Percentiles rank a stretch among this genome's conserved stretches.
phyloP scores from a whole-genome alignment of 2,113 vertebrate genomes.

The Burhinus bistriatus region DNA sequence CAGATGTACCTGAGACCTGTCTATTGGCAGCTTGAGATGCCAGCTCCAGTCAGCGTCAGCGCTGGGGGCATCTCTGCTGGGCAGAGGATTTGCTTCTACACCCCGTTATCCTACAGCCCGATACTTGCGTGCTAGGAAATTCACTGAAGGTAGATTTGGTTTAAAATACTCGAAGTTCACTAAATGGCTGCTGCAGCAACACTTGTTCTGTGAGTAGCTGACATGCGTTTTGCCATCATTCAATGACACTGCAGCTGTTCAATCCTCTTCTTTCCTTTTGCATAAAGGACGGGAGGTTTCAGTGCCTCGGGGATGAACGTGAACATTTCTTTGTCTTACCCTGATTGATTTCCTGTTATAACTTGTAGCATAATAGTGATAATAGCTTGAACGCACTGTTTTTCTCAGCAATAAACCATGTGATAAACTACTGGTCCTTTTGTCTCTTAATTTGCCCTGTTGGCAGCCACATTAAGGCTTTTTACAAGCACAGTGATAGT shows the following conservation, averaged over 20 bases:
- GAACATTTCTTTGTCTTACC: constrained; percentile 16
- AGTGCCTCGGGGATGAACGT: neutral
- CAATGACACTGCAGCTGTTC: neutral
- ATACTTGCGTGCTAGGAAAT: neutral
- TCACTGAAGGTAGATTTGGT: neutral
- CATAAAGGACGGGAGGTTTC: neutral
- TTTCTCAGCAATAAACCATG: constrained; percentile 36
- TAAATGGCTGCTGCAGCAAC: neutral
- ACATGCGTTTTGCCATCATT: neutral
- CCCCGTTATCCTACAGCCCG: neutral
- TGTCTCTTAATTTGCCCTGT: constrained; percentile 40
- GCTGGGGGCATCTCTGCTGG: neutral
- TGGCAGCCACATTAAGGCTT: constrained; percentile 30
- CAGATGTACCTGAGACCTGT: neutral
- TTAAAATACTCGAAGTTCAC: neutral
- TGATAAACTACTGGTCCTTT: constrained; percentile 38
- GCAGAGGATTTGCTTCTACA: neutral
- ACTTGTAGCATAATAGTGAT: constrained; percentile 35
- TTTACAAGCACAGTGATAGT: neutral
- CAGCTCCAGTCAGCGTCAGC: neutral
- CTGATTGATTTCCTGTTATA: constrained; percentile 59
- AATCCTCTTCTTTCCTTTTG: neutral
- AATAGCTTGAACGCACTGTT: neutral
- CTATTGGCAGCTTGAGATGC: neutral
- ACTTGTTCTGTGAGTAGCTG: neutral